Evolutionary conservation across 2,797 vertebrate species (phyloP).

Genomic region (Myioborus melanocephalus): DNA sequence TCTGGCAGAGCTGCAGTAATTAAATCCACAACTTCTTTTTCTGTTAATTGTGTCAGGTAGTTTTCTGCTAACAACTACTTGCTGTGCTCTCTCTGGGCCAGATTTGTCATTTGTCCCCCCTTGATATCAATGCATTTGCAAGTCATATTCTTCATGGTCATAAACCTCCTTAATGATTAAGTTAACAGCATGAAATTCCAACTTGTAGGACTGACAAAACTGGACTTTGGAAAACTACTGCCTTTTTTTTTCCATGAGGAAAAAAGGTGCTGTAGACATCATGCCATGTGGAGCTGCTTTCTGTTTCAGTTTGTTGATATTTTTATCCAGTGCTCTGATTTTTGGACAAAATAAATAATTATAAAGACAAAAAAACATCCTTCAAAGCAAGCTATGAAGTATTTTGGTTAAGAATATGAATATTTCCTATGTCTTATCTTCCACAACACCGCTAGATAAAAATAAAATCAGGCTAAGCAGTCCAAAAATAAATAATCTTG

Average conservation of each 20-base stretch:
- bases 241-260: neutral
- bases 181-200: constrained; percentile 23
- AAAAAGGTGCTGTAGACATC: neutral
- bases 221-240: neutral
- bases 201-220: neutral
- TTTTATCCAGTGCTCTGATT: neutral
- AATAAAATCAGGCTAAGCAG: neutral
- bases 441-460: neutral
- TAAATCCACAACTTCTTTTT: neutral
- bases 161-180: constrained; percentile 1
- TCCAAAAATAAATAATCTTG: neutral
- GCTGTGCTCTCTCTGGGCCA: neutral
- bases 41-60: neutral
- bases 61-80: neutral
- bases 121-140: neutral
- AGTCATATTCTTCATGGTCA: constrained; percentile 15
- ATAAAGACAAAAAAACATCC: neutral
- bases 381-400: neutral
- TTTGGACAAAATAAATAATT: neutral
- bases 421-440: neutral
- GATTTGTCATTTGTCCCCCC: neutral
- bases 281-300: neutral
- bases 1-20: neutral
- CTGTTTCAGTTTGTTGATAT: neutral
- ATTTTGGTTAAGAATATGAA: neutral